Conservation (phyloP, 2,113 vertebrate species). For the Chinchilla lanigera region DNA sequence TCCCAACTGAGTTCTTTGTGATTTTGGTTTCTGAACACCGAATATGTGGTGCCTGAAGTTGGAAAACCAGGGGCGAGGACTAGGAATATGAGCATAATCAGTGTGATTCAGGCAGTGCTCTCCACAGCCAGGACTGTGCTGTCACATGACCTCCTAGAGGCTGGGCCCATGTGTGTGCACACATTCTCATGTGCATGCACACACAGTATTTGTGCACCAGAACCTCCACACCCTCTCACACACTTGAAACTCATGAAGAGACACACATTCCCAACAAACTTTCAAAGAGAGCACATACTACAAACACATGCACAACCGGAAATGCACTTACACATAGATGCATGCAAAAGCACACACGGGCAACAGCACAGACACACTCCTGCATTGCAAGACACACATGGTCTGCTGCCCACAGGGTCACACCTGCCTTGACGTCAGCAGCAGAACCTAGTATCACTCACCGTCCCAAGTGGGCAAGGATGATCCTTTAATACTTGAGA, state of each 20-base stretch:
- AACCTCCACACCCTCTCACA: background rate
- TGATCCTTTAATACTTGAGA: background rate
- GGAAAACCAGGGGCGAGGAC: background rate
- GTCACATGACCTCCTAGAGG: conserved; percentile 74
- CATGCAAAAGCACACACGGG: background rate
- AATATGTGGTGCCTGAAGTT: background rate
- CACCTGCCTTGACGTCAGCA: conserved; percentile 56
- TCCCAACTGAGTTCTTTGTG: background rate
- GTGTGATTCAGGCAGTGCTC: conserved; percentile 75
- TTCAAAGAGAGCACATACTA: background rate
- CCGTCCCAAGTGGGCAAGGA: background rate
- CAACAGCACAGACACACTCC: background rate
- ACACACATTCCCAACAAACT: background rate
- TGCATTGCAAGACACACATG: background rate
- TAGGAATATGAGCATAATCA: background rate
- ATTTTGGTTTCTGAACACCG: background rate
- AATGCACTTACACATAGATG: background rate
- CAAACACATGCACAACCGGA: background rate
- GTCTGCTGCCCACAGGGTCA: background rate
- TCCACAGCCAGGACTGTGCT: conserved; percentile 79
- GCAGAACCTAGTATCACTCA: conserved; percentile 64
- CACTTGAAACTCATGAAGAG: background rate
- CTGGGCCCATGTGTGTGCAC: background rate
- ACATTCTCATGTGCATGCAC: background rate
- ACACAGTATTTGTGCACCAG: background rate